These are phyloP conservation scores for Nezara viridula DNA, from an alignment of 2,888 invertebrate genomes.

Conservation along the genomic window DNA sequence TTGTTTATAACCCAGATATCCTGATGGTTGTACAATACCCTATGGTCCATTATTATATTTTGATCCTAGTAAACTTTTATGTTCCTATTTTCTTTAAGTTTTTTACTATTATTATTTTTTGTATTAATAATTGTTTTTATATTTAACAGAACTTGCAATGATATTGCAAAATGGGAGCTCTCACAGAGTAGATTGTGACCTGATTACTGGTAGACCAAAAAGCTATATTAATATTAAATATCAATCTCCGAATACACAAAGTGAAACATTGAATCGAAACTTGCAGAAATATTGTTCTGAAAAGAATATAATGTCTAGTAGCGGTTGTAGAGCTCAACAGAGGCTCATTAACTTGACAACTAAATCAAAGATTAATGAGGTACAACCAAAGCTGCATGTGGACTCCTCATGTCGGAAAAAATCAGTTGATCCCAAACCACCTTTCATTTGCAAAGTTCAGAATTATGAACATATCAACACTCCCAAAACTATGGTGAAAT, in stretches of 20 bases:
- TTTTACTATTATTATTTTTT: too few relatives aligned
- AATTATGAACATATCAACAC: neutral
- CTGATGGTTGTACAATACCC: too few relatives aligned
- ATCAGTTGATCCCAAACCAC: neutral
- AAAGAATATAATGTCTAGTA: neutral
- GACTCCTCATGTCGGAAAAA: neutral
- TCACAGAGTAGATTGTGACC: neutral
- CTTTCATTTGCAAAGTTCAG: constrained; percentile 3
- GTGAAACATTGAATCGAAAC: neutral
- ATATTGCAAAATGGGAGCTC: neutral
- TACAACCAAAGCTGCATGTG: neutral
- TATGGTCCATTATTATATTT: too few relatives aligned
- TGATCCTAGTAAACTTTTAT: too few relatives aligned
- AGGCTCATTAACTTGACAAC: neutral
- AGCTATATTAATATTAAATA: neutral
- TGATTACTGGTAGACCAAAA: neutral
- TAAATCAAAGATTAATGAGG: neutral
- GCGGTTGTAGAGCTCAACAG: neutral
- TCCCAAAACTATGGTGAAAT: neutral
- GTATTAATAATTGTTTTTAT: neutral
- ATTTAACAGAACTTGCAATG: neutral
- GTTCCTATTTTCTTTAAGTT: too few relatives aligned
- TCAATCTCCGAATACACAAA: neutral
- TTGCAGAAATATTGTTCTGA: neutral
- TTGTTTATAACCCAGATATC: too few relatives aligned